Evolutionary conservation across 2,888 invertebrate species (phyloP).

Genomic region (Amorpha juglandis): DNA sequence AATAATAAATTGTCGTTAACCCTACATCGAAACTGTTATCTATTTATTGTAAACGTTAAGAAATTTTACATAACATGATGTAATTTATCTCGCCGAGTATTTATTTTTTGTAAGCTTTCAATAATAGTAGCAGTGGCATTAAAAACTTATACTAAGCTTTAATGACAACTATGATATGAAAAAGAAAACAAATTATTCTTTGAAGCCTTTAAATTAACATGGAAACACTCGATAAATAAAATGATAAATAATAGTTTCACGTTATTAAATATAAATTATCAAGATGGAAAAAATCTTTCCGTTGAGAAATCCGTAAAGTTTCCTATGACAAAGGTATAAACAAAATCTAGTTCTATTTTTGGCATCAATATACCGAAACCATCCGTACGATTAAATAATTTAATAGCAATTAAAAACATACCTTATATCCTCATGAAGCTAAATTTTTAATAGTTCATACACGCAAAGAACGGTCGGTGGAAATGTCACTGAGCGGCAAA

Average conservation of each 20-base stretch:
- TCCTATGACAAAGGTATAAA: no score
- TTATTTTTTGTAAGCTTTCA: background rate
- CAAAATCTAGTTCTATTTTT: no score
- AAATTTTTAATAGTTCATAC: constrained; percentile 61
- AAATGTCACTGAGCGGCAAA: constrained; percentile 53
- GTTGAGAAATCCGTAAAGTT: no score
- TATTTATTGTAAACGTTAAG: constrained; percentile 38
- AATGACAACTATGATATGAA: no score
- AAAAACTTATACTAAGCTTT: no score
- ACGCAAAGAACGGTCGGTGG: constrained; percentile 42
- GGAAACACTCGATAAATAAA: no score
- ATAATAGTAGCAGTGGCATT: no score
- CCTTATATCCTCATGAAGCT: constrained; percentile 55
- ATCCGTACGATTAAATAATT: background rate
- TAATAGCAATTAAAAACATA: constrained; percentile 45
- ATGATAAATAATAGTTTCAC: no score
- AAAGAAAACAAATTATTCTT: no score
- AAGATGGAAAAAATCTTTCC: no score
- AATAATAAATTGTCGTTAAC: constrained; percentile 42
- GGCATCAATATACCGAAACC: background rate
- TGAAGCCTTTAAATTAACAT: no score
- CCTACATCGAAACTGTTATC: constrained; percentile 41
- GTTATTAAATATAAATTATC: no score
- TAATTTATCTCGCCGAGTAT: constrained; percentile 17
- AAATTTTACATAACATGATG: constrained; percentile 27